Percentiles rank a stretch among this genome's conserved stretches.
Conservation (phyloP, 2,113 vertebrate species). For the Falcunculus frontatus region DNA sequence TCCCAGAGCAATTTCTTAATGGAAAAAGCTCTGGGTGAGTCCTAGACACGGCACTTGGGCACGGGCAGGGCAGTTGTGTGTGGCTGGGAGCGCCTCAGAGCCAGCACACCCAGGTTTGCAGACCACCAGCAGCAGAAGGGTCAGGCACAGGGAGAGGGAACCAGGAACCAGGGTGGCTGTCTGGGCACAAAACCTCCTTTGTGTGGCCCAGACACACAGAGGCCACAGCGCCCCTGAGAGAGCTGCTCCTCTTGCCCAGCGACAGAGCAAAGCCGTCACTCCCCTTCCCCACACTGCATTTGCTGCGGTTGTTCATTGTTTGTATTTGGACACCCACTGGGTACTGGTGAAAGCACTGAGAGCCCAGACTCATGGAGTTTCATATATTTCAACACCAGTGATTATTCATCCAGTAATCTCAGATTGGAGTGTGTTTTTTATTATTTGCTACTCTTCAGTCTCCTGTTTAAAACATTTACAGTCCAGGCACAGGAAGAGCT, state of each 20-base stretch:
- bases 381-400: background rate
- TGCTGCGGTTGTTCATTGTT: background rate
- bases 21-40: slow-evolving; percentile 38
- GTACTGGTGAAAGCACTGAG: background rate
- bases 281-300: background rate
- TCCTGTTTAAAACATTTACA: background rate
- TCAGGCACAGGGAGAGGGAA: background rate
- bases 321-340: background rate
- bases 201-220: fast-evolving
- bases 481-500: background rate
- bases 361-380: background rate
- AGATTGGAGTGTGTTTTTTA: background rate
- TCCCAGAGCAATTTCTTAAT: slow-evolving; percentile 35
- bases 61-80: background rate
- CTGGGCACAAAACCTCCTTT: background rate
- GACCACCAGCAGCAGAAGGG: background rate
- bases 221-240: background rate
- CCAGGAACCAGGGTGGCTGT: fast-evolving
- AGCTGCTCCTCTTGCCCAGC: background rate
- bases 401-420: background rate
- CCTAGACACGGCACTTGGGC: background rate
- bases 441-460: background rate
- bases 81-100: fast-evolving
- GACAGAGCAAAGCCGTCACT: background rate
- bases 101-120: fast-evolving